These are phyloP conservation scores for Podarcis lilfordi DNA, from an alignment of 2,797 vertebrate species.

Conservation along the genomic window DNA sequence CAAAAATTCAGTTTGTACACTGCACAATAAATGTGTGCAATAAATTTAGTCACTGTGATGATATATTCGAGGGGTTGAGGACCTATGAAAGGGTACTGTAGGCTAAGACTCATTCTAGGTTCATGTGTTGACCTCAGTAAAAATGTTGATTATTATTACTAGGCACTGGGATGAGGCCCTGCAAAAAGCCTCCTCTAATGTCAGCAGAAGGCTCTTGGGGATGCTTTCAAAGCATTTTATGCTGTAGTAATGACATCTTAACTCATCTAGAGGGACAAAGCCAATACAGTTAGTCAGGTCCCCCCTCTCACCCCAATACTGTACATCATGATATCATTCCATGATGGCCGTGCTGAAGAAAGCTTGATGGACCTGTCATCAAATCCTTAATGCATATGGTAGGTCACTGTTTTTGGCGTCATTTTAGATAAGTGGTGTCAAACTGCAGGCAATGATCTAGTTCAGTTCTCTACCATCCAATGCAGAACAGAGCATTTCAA, in stretches of 20 bases:
- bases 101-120: not conserved
- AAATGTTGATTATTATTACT: not conserved
- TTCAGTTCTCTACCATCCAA: not conserved
- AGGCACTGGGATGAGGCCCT: not conserved
- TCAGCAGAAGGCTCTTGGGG: not conserved
- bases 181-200: not conserved
- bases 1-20: not conserved
- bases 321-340: not conserved
- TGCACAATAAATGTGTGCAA: not conserved
- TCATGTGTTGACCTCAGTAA: not conserved
- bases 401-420: not conserved
- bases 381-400: not conserved
- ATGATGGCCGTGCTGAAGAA: not conserved
- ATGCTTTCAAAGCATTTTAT: not conserved
- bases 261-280: not conserved
- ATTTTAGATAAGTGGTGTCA: not conserved
- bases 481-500: not conserved
- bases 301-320: not conserved
- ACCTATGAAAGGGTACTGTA: not conserved
- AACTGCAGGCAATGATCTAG: not conserved
- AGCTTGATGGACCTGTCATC: not conserved
- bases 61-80: not conserved
- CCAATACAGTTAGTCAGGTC: not conserved
- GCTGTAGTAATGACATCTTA: not conserved
- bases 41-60: not conserved